A percentile compares a stretch with the other conserved stretches of the same genome.
phyloP scores from a whole-genome alignment of 2,888 invertebrate genomes.

The Chrysopilus asiliformis region DNA sequence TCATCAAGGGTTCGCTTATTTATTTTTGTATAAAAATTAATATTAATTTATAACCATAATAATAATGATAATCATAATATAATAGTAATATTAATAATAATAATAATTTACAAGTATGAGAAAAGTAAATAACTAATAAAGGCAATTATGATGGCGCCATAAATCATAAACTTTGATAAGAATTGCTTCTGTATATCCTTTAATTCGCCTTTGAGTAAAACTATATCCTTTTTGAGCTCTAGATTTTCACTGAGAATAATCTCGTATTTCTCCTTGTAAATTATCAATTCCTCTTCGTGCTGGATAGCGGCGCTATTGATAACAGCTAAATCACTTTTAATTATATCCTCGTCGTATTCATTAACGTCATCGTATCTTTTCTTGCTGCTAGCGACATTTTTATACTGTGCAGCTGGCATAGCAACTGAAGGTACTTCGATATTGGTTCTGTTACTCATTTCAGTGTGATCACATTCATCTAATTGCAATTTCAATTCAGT shows the following conservation, averaged over 20 bases:
- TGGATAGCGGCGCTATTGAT: constrained; percentile 25
- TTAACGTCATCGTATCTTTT: background rate
- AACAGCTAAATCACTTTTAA: constrained; percentile 22
- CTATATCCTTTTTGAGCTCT: constrained; percentile 27
- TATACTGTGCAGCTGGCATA: background rate
- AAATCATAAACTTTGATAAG: constrained; percentile 23
- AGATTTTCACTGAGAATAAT: constrained; percentile 27
- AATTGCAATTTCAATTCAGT: no score
- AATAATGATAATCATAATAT: no score
- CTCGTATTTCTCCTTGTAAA: constrained; percentile 33
- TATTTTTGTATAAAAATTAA: no score
- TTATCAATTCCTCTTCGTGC: constrained; percentile 32
- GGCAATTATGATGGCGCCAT: constrained; percentile 25
- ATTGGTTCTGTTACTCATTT: no score
- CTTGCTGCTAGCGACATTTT: no score
- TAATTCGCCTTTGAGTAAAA: constrained; percentile 21
- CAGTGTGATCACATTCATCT: background rate
- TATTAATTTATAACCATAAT: no score
- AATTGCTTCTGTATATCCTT: constrained; percentile 18
- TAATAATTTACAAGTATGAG: constrained; percentile 12
- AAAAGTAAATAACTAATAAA: constrained; percentile 27
- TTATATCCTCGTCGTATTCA: constrained; percentile 6
- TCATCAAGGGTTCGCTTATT: no score
- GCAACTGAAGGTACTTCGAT: background rate
- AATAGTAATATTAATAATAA: no score